Evolutionary conservation across 1,140 invertebrate species (phyloP), one percentile per base, ranked within the genome.

Genomic region (Brachionus koreanus): DNA sequence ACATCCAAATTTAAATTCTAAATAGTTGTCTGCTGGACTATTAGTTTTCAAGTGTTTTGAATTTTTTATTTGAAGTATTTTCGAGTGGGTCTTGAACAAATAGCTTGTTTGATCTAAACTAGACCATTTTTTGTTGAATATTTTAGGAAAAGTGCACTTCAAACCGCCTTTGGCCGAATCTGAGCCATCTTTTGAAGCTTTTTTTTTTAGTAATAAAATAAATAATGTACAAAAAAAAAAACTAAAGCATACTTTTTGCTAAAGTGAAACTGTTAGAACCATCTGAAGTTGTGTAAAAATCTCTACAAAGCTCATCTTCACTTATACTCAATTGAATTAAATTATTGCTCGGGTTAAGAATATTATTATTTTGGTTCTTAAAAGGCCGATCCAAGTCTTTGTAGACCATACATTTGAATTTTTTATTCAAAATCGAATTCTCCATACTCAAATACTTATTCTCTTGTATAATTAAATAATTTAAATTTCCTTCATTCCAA

Each of bases 51-150:
- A 39, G 37, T 72, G 67, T 5, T 39, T 72, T 72, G 33, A 39
- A 72, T 16, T 72, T 72, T 72, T 39, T 16, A 74, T 49, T 43
- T 74, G 39, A 7, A 74, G 23, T 46, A 74, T 25, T 46, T 74
- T 74, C 5, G 37, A 33, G 33, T 46, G 19, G 7, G 9, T 29
- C 23, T 74, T 74, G 23, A 46, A 33, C 39, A 74, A 42, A 74
- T 19, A 43, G 57, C 33, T 79, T 19, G 35, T 79, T 42, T 79
- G 46, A 57, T 61, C 12, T 19, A 79, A 42, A 79, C 57, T 79
- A 23, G 37, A 37, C 76, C 76, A 79, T 12, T 79, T 79, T 79
- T 79, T 79, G 29, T 61, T 79, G 10, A 79, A 65, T 13, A 57
- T 13, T 39, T 65, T 57, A 1, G 49, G 76, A 79, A 79, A 79